Evolutionary conservation across 2,888 invertebrate species (phyloP).

Genomic region (Troides helena): DNA sequence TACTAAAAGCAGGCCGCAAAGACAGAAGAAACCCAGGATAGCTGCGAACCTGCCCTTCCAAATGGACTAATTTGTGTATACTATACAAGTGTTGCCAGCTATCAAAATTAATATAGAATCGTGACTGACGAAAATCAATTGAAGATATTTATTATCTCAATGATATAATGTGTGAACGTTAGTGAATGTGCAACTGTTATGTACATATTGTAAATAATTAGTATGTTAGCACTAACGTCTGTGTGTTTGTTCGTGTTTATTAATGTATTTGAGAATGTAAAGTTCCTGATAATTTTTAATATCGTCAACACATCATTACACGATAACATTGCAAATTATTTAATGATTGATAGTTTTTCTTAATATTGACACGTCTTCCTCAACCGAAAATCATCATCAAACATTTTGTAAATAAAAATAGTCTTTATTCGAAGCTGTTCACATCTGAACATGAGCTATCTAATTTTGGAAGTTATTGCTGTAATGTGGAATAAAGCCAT

Average conservation of each 20-base stretch:
- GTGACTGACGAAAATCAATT: background rate
- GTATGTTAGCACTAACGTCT: conserved; percentile 6
- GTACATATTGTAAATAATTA: conserved; percentile 28
- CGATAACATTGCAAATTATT: background rate
- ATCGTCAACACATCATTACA: background rate
- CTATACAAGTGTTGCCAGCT: conserved; percentile 6
- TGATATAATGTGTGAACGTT: conserved; percentile 8
- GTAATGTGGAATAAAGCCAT: too few relatives aligned
- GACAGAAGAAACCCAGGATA: conserved; percentile 68
- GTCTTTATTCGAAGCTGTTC: too few relatives aligned
- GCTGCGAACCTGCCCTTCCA: conserved; percentile 73
- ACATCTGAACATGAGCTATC: too few relatives aligned
- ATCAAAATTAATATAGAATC: background rate
- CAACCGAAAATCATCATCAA: too few relatives aligned
- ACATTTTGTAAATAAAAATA: too few relatives aligned
- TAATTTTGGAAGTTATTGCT: too few relatives aligned
- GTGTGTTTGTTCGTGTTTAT: conserved; percentile 7
- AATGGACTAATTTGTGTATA: conserved; percentile 48
- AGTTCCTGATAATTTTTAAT: conserved; percentile 10
- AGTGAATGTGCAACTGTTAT: conserved; percentile 13
- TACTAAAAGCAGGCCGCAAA: conserved; percentile 38
- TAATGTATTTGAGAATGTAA: conserved; percentile 3
- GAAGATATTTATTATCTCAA: conserved; percentile 3
- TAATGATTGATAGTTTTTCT: background rate
- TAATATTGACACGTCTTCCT: too few relatives aligned